A percentile compares a stretch with the other conserved stretches of the same genome.
Evolutionary conservation across 2,113 vertebrate genomes (phyloP).

Genomic region (Takifugu bimaculatus): DNA sequence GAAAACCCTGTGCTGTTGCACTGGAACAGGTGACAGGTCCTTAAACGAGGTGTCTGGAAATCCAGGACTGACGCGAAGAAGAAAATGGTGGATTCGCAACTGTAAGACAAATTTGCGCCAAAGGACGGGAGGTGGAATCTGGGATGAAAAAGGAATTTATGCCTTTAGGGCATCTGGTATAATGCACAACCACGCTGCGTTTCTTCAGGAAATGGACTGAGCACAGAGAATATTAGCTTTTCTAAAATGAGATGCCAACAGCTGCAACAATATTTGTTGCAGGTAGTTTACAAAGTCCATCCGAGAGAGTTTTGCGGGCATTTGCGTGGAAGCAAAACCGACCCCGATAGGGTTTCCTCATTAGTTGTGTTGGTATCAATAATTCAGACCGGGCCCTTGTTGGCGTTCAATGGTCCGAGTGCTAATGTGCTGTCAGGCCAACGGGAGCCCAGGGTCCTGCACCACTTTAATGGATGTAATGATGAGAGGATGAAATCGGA

Average conservation of each 20-base stretch:
- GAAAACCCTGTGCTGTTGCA: background rate
- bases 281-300: conserved; percentile 7
- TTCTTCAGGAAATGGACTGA: conserved; percentile 25
- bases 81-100: too few relatives aligned
- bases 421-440: conserved; percentile 80
- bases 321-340: conserved; percentile 62
- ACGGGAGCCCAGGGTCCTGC: conserved; percentile 63
- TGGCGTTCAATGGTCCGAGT: conserved; percentile 79
- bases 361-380: conserved; percentile 82
- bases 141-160: conserved; percentile 8
- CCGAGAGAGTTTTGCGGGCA: conserved; percentile 34
- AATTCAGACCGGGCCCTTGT: conserved; percentile 78
- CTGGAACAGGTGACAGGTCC: too few relatives aligned
- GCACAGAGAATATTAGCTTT: conserved; percentile 28
- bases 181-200: conserved; percentile 5
- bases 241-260: conserved; percentile 28
- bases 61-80: too few relatives aligned
- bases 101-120: too few relatives aligned
- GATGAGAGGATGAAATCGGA: conserved; percentile 82
- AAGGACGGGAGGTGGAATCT: too few relatives aligned
- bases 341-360: conserved; percentile 77
- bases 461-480: conserved; percentile 82
- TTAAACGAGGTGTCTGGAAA: too few relatives aligned
- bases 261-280: conserved; percentile 32
- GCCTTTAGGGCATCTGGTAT: conserved; percentile 1